Percentiles rank a stretch among this genome's conserved stretches.
Evolutionary conservation across 1,140 invertebrate genomes (phyloP).

Genomic region (Drosophila biarmipes): DNA sequence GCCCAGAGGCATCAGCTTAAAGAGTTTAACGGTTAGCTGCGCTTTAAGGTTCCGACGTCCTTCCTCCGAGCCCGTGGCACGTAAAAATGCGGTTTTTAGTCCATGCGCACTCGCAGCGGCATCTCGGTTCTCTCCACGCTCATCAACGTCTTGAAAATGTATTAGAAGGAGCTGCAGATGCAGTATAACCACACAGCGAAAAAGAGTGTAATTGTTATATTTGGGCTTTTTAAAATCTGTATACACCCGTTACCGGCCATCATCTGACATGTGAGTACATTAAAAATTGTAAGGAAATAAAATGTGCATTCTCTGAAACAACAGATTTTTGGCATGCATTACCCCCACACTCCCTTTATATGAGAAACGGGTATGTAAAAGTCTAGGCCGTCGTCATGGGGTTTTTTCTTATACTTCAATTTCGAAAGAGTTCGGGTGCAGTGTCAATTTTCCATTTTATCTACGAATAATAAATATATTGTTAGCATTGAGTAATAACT

Average conservation of each 20-base stretch:
- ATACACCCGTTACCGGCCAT: no score
- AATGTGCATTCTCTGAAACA: no score
- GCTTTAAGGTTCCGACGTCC: slow-evolving; percentile 30
- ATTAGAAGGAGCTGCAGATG: slow-evolving; percentile 12
- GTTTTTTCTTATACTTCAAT: no score
- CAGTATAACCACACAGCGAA: not conserved
- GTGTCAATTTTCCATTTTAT: not conserved
- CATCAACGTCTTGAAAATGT: slow-evolving; percentile 37
- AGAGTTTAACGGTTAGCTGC: slow-evolving; percentile 48
- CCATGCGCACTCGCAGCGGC: slow-evolving; percentile 52
- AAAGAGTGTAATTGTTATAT: not conserved
- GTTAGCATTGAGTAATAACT: no score
- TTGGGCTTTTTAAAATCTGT: not conserved
- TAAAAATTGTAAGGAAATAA: no score
- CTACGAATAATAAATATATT: no score
- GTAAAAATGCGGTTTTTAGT: slow-evolving; percentile 74
- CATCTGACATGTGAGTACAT: no score
- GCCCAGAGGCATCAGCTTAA: slow-evolving; percentile 5
- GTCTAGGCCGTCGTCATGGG: no score
- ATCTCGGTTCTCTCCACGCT: slow-evolving; percentile 21
- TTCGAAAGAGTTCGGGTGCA: no score
- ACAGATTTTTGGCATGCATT: no score
- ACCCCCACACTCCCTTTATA: no score
- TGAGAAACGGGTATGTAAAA: no score
- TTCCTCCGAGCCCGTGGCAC: slow-evolving; percentile 20